Conservation (phyloP, 1,140 invertebrate species). For the Bursaphelenchus mucronatus region DNA sequence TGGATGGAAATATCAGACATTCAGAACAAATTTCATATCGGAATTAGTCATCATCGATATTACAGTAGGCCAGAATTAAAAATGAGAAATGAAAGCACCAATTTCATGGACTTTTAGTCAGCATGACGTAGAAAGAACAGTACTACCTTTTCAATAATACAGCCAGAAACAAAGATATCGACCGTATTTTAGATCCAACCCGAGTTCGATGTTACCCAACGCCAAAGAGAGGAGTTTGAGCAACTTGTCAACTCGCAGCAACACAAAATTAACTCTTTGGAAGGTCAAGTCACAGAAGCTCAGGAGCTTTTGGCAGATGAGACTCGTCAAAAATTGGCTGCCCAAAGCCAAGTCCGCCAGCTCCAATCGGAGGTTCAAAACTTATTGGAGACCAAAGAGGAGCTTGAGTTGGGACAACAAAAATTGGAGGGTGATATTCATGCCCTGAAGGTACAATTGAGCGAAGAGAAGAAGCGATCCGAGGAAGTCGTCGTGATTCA, state of each 20-base stretch:
- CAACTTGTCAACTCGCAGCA: background rate
- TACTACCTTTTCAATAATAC: background rate
- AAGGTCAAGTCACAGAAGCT: conserved; percentile 76
- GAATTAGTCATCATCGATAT: too few relatives aligned
- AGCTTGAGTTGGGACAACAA: conserved; percentile 84
- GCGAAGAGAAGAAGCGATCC: conserved; percentile 82
- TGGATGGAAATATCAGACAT: too few relatives aligned
- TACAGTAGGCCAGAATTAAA: too few relatives aligned
- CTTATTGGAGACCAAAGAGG: conserved; percentile 83
- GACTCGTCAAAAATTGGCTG: conserved; percentile 81
- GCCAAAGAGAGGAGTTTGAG: conserved; percentile 14
- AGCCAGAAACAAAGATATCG: background rate
- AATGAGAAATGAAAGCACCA: background rate
- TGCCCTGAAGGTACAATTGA: conserved; percentile 69
- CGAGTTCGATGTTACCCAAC: conserved; percentile 55
- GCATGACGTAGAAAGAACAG: too few relatives aligned
- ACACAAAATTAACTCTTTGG: conserved; percentile 61
- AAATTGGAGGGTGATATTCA: conserved; percentile 78
- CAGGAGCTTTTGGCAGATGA: conserved; percentile 74
- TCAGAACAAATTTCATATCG: too few relatives aligned
- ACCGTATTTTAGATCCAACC: conserved; percentile 40
- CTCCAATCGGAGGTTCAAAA: conserved; percentile 75
- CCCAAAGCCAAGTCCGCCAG: conserved; percentile 79
- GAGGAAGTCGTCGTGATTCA: conserved; percentile 80
- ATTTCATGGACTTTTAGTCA: conserved; percentile 1